phyloP scores from a whole-genome alignment of 2,888 invertebrate genomes.

The Darwinula stevensoni region DNA sequence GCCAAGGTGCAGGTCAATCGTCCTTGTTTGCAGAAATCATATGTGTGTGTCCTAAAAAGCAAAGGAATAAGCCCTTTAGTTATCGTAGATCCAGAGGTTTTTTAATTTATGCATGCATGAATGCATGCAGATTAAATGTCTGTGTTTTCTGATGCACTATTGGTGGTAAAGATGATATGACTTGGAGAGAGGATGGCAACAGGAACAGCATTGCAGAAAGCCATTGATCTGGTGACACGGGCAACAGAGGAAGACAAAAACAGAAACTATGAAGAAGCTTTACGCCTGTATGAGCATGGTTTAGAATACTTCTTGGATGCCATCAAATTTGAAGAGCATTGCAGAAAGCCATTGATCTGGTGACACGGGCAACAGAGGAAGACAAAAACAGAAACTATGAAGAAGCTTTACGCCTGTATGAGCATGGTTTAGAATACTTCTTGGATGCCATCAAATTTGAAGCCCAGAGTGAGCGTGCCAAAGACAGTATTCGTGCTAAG shows the following conservation, averaged over 20 bases:
- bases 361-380: constrained; percentile 94
- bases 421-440: constrained; percentile 94
- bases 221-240: constrained; percentile 91
- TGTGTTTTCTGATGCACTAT: too few species aligned
- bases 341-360: constrained; percentile 95
- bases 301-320: constrained; percentile 97
- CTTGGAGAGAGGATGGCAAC: too few species aligned
- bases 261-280: constrained; percentile 89
- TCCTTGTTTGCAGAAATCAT: too few species aligned
- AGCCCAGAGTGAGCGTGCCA: constrained; percentile 84
- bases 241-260: constrained; percentile 96
- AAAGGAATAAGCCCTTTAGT: too few species aligned
- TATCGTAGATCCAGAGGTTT: too few species aligned
- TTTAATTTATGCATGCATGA: too few species aligned
- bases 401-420: constrained; percentile 77
- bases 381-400: constrained; percentile 93
- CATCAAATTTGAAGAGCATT: constrained; percentile 92
- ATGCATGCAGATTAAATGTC: too few species aligned
- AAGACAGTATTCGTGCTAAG: constrained; percentile 80
- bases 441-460: constrained; percentile 98
- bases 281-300: constrained; percentile 79
- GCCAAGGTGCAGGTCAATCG: too few species aligned
- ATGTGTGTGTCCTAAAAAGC: too few species aligned
- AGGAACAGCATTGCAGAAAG: constrained; percentile 38
- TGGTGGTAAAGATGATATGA: too few species aligned